phyloP scores from a whole-genome alignment of 2,888 invertebrate genomes.

The Andrena fulva region DNA sequence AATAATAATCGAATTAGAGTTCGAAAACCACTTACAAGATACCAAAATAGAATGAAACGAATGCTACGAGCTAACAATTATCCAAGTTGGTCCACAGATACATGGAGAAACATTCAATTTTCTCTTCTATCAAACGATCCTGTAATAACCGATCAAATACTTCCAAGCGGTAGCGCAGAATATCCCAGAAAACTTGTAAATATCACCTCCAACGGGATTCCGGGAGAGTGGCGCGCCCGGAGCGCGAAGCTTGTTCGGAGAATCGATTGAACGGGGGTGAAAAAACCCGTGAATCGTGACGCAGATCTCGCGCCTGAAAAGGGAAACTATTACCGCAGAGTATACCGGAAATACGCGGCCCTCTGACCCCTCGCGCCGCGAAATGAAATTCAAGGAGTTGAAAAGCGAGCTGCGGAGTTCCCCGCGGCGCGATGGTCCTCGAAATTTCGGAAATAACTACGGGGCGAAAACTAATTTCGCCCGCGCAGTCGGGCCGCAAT shows the following conservation, averaged over 20 bases:
- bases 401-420: slow-evolving; percentile 17
- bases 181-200: not conserved
- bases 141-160: too few relatives aligned
- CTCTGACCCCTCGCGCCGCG: not conserved
- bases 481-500: not conserved
- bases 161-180: too few relatives aligned
- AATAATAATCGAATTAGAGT: too few relatives aligned
- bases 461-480: slow-evolving; percentile 1
- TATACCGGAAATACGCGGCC: not conserved
- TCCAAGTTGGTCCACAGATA: too few relatives aligned
- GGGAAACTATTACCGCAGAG: not conserved
- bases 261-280: not conserved
- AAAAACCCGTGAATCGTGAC: not conserved
- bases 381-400: slow-evolving; percentile 38
- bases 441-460: slow-evolving; percentile 31
- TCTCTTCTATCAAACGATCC: too few relatives aligned
- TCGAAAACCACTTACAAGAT: too few relatives aligned
- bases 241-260: not conserved
- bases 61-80: too few relatives aligned
- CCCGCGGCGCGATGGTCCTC: slow-evolving; percentile 15
- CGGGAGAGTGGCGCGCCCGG: not conserved
- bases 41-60: too few relatives aligned
- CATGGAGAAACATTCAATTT: too few relatives aligned
- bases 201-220: not conserved
- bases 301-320: not conserved